Percentiles rank a stretch among this genome's conserved stretches.
phyloP scores from a whole-genome alignment of 1,140 invertebrate species.

The Centruroides vittatus region DNA sequence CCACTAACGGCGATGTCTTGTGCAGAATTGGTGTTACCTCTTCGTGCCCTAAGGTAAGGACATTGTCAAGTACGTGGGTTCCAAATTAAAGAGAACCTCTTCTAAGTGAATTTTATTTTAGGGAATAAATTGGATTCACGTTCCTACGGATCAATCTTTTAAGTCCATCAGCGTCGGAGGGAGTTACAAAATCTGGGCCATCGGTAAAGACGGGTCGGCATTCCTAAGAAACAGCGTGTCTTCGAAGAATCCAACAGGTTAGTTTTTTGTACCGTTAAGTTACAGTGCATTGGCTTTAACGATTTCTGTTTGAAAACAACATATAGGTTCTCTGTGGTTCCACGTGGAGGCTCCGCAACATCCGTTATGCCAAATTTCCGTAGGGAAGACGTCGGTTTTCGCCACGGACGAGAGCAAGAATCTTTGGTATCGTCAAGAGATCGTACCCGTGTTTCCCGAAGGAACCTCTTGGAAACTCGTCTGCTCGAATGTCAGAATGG shows the following conservation, averaged over 20 bases:
- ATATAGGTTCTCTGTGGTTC: conserved; percentile 45
- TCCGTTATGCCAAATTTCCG: conserved; percentile 59
- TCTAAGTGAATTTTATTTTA: conserved; percentile 21
- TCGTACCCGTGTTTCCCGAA: conserved; percentile 37
- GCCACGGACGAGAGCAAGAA: conserved; percentile 39
- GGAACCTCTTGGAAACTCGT: conserved; percentile 27
- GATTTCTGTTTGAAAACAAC: conserved; percentile 11
- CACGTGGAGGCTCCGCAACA: conserved; percentile 44
- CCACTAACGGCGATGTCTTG: conserved; percentile 63
- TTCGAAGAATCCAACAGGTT: conserved; percentile 44
- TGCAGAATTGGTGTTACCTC: conserved; percentile 56
- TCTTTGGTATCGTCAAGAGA: conserved; percentile 36
- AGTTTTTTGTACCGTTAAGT: conserved; percentile 13
- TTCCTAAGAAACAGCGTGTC: conserved; percentile 35
- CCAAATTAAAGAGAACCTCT: too few relatives aligned
- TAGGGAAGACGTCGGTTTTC: conserved; percentile 52
- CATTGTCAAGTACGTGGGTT: neutral
- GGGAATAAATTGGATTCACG: conserved; percentile 63
- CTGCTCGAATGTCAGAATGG: conserved; percentile 25
- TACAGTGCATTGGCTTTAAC: too few relatives aligned
- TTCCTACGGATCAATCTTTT: conserved; percentile 58
- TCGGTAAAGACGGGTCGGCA: conserved; percentile 66
- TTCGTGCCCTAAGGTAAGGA: conserved; percentile 45
- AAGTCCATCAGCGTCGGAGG: conserved; percentile 48
- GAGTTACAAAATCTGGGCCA: conserved; percentile 61